Evolutionary conservation across 2,113 vertebrate species (phyloP), one percentile per base, ranked within the genome.

Genomic region (Oreochromis aureus): DNA sequence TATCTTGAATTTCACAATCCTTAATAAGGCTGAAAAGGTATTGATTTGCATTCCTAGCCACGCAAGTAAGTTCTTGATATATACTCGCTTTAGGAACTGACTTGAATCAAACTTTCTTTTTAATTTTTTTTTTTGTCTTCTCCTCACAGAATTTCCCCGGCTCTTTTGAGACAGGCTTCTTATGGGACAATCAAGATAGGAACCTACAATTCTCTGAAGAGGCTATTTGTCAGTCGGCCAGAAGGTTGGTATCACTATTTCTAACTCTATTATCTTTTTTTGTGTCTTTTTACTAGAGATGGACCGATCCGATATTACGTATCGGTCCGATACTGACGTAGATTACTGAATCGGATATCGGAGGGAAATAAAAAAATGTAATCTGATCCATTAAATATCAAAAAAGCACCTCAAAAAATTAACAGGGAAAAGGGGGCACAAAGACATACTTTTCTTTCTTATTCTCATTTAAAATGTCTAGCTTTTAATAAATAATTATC

Each of bases 151-250:
- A 99, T 99, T 10, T 98, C 98, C 3, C 98, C 98, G 0, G 98
- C 98, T 0, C 94, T 99, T 71, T 92, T 99, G 84, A 96, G 98
- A 66, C 98, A 99, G 91, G 98, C 98, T 0, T 99, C 98, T 0
- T 99, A 99, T 1, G 98, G 98, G 87, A 99, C 98, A 76, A 99
- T 99, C 92, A 99, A 99, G 96, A 99, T 99, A 3, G 98, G 98
- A 58, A 99, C 98, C 12, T 99, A 99, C 93, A 98, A 99, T 95
- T 98, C 98, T 59, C 88, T 99, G 93, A 99, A 99, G 95, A 97
- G 97, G 83, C 95, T 99, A 81, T 99, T 99, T 10, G 98, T 99
- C 18, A 97, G 95, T 88, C 97, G 89, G 24, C 97, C 98, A 80
- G 98, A 99, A 97, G 98, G 98, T 98, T 48, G 48, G 87, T 63